Percentiles rank a stretch among this genome's conserved stretches.
Conservation (phyloP, 30 jellyfish, hydroid and myxozoan species). For the Phacellophora camtschatica region DNA sequence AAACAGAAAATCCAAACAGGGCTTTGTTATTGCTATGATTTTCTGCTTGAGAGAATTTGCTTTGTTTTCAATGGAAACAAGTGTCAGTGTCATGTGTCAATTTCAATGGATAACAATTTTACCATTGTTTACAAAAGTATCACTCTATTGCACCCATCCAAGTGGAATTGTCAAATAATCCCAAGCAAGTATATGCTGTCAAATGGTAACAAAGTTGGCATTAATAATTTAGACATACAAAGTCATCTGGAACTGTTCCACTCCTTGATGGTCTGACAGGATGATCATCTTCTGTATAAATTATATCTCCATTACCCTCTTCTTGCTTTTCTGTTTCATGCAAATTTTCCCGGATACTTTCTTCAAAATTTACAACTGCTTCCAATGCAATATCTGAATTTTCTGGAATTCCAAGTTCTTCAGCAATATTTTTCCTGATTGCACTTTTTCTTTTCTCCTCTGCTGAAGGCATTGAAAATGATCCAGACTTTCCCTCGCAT, state of each 20-base stretch:
- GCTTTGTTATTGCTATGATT: too few species aligned
- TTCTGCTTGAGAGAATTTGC: too few species aligned
- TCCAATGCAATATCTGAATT: constrained; percentile 34
- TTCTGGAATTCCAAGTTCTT: constrained; percentile 23
- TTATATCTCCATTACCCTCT: background rate
- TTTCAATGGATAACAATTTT: too few species aligned
- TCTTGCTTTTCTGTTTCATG: background rate
- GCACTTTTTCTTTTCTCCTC: constrained; percentile 14
- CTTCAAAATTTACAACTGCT: constrained; percentile 34
- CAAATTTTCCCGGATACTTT: background rate
- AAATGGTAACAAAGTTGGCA: too few species aligned
- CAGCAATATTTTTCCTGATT: constrained; percentile 5
- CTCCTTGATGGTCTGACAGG: background rate
- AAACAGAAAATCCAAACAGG: too few species aligned
- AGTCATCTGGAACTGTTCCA: constrained; percentile 32
- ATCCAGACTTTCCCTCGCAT: too few species aligned
- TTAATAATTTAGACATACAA: too few species aligned
- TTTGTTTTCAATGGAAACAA: too few species aligned
- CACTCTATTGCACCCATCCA: background rate
- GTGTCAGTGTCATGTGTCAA: too few species aligned
- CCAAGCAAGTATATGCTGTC: too few species aligned
- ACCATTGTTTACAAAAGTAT: background rate
- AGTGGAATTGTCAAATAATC: too few species aligned
- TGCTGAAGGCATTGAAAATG: too few species aligned
- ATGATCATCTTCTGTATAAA: background rate